phyloP scores from a whole-genome alignment of 1,140 invertebrate genomes.

The Luehdorfia chinensis region DNA sequence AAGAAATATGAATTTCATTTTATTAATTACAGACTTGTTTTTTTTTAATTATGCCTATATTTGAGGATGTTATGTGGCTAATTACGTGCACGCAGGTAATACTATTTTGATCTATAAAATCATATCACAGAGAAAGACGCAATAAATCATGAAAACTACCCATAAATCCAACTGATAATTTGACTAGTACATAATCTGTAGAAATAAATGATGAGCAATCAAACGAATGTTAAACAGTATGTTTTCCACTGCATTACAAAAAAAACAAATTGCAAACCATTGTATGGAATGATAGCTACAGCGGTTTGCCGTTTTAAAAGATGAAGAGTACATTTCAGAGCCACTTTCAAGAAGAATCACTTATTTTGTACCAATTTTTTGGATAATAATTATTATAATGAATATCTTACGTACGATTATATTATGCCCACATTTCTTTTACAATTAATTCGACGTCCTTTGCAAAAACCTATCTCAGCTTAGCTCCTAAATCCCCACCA shows the following conservation, averaged over 20 bases:
- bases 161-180: slow-evolving; percentile 41
- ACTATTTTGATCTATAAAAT: slow-evolving; percentile 50
- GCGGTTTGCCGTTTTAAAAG: not conserved
- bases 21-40: slow-evolving; percentile 2
- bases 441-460: not conserved
- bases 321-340: not conserved
- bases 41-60: slow-evolving; percentile 20
- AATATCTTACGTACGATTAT: slow-evolving; percentile 9
- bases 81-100: slow-evolving; percentile 31
- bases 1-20: not conserved
- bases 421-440: not conserved
- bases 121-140: slow-evolving; percentile 60
- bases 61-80: slow-evolving; percentile 61
- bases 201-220: slow-evolving; percentile 45
- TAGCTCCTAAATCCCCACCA: too few relatives aligned
- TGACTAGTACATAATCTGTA: slow-evolving; percentile 53
- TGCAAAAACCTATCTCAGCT: too few relatives aligned
- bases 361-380: slow-evolving; percentile 10
- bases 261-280: too few relatives aligned
- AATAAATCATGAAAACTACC: slow-evolving; percentile 35
- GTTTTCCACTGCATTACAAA: not conserved
- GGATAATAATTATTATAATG: slow-evolving; percentile 6
- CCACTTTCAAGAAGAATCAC: not conserved
- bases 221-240: slow-evolving; percentile 9
- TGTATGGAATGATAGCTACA: not conserved